phyloP scores from a whole-genome alignment of 2,797 vertebrate genomes.

The Spinibarbus caldwelli region DNA sequence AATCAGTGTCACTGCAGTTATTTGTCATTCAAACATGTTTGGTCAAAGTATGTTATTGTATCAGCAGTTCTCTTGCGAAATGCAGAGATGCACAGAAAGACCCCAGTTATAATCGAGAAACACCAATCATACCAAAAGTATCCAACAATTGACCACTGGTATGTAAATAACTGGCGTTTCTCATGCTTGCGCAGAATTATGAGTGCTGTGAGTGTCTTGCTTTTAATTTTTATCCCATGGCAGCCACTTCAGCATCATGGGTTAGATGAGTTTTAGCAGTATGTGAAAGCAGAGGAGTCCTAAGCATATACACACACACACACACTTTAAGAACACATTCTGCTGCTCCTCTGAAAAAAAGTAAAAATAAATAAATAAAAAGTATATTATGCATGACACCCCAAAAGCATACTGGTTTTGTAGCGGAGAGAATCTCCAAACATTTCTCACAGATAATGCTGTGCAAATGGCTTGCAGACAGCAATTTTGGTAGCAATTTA shows the following conservation, averaged over 20 bases:
- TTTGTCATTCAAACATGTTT: constrained; percentile 18
- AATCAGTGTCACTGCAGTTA: constrained; percentile 7
- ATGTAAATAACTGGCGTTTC: constrained; percentile 65
- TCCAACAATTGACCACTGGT: constrained; percentile 64
- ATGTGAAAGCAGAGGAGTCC: constrained; percentile 10
- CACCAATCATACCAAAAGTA: constrained; percentile 57
- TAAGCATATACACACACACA: neutral
- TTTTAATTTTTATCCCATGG: constrained; percentile 68
- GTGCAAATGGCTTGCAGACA: constrained; percentile 81
- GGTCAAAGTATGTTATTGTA: constrained; percentile 14
- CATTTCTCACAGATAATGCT: constrained; percentile 75
- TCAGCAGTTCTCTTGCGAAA: constrained; percentile 4
- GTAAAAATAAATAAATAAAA: too few species aligned
- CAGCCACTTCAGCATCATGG: constrained; percentile 50
- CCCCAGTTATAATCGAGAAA: constrained; percentile 49
- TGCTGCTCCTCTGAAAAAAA: too few species aligned
- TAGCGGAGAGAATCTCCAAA: constrained; percentile 53
- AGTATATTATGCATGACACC: neutral
- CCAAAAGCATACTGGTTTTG: constrained; percentile 37
- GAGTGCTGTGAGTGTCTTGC: constrained; percentile 50
- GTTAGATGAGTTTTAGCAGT: constrained; percentile 40
- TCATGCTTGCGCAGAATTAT: constrained; percentile 65
- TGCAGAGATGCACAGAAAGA: constrained; percentile 45
- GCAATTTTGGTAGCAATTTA: constrained; percentile 72
- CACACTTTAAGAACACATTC: neutral